Evolutionary conservation across 2,113 vertebrate genomes (phyloP).

Genomic region (Coptodon rendalli): DNA sequence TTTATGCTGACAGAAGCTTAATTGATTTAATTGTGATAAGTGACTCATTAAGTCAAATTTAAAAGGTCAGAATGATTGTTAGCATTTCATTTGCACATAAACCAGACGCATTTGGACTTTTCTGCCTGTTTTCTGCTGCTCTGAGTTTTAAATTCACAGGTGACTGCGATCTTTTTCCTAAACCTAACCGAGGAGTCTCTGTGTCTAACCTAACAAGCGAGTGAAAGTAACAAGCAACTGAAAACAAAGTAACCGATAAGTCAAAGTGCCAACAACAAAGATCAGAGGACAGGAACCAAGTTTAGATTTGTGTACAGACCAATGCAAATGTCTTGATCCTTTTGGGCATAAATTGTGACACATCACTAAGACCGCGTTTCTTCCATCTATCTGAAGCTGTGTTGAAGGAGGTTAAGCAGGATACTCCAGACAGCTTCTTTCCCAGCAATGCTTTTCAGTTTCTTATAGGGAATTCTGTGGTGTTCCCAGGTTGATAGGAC

Average conservation of each 20-base stretch:
- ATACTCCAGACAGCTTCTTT: neutral
- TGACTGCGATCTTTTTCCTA: neutral
- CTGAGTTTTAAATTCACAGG: neutral
- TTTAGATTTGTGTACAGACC: neutral
- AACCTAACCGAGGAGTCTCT: accelerated
- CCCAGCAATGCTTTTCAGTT: neutral
- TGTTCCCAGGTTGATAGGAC: neutral
- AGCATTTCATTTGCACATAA: neutral
- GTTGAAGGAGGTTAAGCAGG: neutral
- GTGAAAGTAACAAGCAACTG: neutral
- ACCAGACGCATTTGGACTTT: neutral
- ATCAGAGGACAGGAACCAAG: neutral
- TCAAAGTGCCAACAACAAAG: neutral
- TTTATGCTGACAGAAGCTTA: neutral
- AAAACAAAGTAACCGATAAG: neutral
- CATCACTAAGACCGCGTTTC: neutral
- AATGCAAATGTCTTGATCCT: neutral
- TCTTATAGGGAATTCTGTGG: accelerated
- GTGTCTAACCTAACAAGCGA: accelerated
- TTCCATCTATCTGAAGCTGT: neutral
- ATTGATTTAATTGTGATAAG: neutral
- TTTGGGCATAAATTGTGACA: neutral
- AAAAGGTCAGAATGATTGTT: neutral
- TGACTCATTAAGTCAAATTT: neutral
- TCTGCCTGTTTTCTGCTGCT: neutral